A percentile compares a stretch with the other conserved stretches of the same genome.
These are phyloP conservation scores for Carlito syrichta DNA, from an alignment of 2,113 vertebrate species.

Conservation along the genomic window DNA sequence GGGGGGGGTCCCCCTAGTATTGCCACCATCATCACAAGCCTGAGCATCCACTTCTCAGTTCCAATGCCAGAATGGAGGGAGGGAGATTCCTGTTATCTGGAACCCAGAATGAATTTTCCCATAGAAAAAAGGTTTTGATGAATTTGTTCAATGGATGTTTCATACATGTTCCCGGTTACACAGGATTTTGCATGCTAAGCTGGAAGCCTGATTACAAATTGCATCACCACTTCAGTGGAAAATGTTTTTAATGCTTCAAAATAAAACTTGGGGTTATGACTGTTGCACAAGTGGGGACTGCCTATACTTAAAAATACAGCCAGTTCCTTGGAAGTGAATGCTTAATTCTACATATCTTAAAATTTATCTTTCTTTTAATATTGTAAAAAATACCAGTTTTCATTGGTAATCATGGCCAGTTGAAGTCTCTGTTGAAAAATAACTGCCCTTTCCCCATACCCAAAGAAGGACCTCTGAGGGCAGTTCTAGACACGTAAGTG, in stretches of 20 bases:
- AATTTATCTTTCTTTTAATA: conserved; percentile 4
- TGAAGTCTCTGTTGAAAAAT: not conserved
- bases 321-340: not conserved
- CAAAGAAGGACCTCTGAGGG: too few species aligned
- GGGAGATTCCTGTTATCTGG: not conserved
- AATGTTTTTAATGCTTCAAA: not conserved
- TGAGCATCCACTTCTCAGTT: not conserved
- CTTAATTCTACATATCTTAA: not conserved
- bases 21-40: not conserved
- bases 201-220: not conserved
- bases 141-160: not conserved
- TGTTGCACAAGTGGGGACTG: not conserved
- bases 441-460: too few species aligned
- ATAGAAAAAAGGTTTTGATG: not conserved
- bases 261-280: not conserved
- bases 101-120: not conserved
- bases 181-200: not conserved
- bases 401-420: not conserved
- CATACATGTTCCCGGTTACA: not conserved
- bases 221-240: not conserved
- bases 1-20: too few species aligned
- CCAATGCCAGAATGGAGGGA: not conserved
- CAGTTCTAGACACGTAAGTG: not conserved
- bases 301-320: not conserved
- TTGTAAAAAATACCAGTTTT: not conserved